These are phyloP conservation scores for Sorex fumeus DNA, from an alignment of 2,113 vertebrate genomes.

Conservation along the genomic window DNA sequence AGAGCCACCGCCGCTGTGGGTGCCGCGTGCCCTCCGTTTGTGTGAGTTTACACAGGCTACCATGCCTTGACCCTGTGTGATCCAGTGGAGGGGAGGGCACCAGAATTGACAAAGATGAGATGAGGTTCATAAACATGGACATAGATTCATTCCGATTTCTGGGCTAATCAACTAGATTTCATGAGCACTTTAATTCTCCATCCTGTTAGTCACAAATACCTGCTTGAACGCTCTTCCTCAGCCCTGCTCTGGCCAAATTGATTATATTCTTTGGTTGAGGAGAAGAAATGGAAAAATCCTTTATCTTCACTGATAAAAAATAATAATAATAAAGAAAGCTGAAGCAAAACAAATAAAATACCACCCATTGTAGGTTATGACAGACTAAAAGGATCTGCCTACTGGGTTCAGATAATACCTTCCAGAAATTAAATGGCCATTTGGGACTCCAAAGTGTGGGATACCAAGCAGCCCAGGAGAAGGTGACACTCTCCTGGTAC, in stretches of 20 bases:
- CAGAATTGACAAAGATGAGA: conserved; percentile 71
- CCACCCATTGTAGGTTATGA: not conserved
- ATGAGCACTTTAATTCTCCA: conserved; percentile 73
- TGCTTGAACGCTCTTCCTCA: conserved; percentile 33
- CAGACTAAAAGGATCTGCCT: not conserved
- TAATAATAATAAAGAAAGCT: not conserved
- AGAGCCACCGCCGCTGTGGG: no score
- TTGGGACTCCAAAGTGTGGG: not conserved
- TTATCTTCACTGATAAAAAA: not conserved
- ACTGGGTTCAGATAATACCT: not conserved
- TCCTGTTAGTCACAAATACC: conserved; percentile 77
- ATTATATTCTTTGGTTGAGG: conserved; percentile 75
- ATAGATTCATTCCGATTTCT: not conserved
- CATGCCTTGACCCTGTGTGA: not conserved
- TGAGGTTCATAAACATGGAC: conserved; percentile 62
- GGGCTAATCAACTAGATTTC: conserved; percentile 78
- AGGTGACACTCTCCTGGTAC: not conserved
- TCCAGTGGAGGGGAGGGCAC: not conserved
- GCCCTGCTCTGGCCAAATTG: conserved; percentile 46
- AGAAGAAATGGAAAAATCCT: conserved; percentile 76
- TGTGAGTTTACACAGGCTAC: no score
- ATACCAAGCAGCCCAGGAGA: not conserved
- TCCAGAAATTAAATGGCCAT: conserved; percentile 46
- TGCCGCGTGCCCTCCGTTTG: no score
- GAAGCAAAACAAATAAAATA: conserved; percentile 60